Conservation (phyloP, 2,888 invertebrate genomes). For the Sylvicola cinctus region DNA sequence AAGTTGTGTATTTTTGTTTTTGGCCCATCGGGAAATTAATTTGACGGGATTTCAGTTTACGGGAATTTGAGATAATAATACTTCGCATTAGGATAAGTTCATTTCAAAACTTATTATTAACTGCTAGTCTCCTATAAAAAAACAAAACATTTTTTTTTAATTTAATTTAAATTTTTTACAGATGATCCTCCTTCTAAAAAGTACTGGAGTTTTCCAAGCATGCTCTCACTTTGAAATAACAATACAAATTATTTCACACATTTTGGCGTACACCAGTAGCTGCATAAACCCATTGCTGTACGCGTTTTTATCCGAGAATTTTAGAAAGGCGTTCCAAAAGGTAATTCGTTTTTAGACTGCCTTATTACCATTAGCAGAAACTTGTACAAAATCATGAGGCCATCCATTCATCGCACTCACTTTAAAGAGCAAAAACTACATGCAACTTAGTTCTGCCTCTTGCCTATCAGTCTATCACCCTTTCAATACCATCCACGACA, state of each 20-base stretch:
- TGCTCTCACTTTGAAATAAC: conserved; percentile 37
- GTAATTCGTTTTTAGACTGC: too few relatives aligned
- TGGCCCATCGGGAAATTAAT: too few relatives aligned
- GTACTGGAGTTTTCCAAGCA: conserved; percentile 2
- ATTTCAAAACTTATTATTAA: background rate
- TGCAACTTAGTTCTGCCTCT: too few relatives aligned
- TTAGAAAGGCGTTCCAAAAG: conserved; percentile 69
- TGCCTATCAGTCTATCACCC: too few relatives aligned
- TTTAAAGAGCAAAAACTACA: too few relatives aligned
- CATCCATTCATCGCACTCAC: too few relatives aligned
- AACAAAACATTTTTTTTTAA: conserved; percentile 13
- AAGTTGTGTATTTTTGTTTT: too few relatives aligned
- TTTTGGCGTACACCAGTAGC: conserved; percentile 78
- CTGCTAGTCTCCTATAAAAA: conserved; percentile 2
- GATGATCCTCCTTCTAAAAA: conserved; percentile 3
- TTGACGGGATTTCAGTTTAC: too few relatives aligned
- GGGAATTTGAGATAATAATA: too few relatives aligned
- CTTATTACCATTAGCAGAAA: too few relatives aligned
- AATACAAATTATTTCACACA: conserved; percentile 54
- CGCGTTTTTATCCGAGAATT: conserved; percentile 85
- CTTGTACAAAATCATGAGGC: too few relatives aligned
- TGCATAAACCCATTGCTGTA: conserved; percentile 89
- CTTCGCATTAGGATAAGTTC: background rate
- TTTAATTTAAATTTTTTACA: conserved; percentile 30
- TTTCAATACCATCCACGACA: too few relatives aligned